Evolutionary conservation across 2,113 vertebrate species (phyloP).

Genomic region (Ictalurus punctatus): DNA sequence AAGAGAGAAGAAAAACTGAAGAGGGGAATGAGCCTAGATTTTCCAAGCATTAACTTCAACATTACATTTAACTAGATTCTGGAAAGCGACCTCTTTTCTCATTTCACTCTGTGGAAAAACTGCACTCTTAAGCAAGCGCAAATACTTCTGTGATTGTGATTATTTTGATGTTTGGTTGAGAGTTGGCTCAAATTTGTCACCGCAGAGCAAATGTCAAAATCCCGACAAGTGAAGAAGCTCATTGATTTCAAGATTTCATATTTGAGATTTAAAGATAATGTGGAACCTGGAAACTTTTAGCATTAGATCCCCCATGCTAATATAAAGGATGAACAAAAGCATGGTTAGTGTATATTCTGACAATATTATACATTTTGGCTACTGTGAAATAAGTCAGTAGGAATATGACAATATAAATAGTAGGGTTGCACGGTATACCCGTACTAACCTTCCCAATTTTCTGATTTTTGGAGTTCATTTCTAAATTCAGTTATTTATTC

Average conservation of each 20-base stretch:
- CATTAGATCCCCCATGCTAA: background rate
- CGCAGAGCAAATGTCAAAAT: background rate
- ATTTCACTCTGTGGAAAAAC: background rate
- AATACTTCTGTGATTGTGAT: too few relatives aligned
- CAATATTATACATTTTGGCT: background rate
- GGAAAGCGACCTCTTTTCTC: slow-evolving; percentile 9
- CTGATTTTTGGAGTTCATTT: too few relatives aligned
- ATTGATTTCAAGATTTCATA: background rate
- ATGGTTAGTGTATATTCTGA: background rate
- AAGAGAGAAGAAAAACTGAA: background rate
- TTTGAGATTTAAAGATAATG: background rate
- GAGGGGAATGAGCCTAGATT: slow-evolving; percentile 40
- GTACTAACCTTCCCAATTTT: too few relatives aligned
- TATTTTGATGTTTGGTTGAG: background rate
- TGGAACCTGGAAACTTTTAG: background rate
- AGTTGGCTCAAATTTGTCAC: background rate
- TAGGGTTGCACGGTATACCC: too few relatives aligned
- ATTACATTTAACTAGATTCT: slow-evolving; percentile 26
- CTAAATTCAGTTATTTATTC: too few relatives aligned
- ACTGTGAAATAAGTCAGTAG: background rate
- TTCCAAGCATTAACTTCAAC: slow-evolving; percentile 40
- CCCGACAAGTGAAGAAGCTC: background rate
- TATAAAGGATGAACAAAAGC: background rate
- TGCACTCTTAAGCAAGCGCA: background rate
- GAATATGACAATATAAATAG: background rate